Evolutionary conservation across 2,113 vertebrate genomes (phyloP).

Genomic region (Stomatorhinus ivindoensis): DNA sequence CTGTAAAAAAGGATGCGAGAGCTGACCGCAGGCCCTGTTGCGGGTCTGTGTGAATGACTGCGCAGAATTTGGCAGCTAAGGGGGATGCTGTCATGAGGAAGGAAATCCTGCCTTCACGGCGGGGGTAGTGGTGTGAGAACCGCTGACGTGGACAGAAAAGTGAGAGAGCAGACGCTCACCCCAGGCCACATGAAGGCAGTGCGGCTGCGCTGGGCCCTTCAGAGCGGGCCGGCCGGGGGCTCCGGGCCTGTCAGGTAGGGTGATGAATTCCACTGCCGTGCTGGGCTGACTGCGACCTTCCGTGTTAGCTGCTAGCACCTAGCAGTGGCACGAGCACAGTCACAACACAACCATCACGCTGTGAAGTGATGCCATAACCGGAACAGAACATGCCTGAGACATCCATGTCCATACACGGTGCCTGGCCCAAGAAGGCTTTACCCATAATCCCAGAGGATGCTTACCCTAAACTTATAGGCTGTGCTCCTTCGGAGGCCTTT

Average conservation of each 20-base stretch:
- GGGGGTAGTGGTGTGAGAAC: no score
- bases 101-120: neutral
- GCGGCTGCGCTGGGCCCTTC: conserved; percentile 58
- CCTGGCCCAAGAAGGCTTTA: conserved; percentile 30
- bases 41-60: neutral
- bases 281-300: conserved; percentile 67
- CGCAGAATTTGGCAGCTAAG: neutral
- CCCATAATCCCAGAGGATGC: conserved; percentile 25
- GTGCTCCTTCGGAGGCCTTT: conserved; percentile 65
- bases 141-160: no score
- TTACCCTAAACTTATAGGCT: conserved; percentile 67
- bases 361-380: neutral
- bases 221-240: conserved; percentile 50
- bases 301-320: conserved; percentile 64
- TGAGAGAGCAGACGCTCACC: conserved; percentile 44
- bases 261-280: conserved; percentile 60
- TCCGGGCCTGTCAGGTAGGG: conserved; percentile 63
- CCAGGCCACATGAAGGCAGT: conserved; percentile 59
- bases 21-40: neutral
- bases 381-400: neutral
- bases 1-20: conserved; percentile 44
- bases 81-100: neutral
- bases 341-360: neutral
- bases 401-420: neutral
- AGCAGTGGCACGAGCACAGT: neutral